phyloP scores from a whole-genome alignment of 2,797 vertebrate genomes.

The Halcyon chelicuti region DNA sequence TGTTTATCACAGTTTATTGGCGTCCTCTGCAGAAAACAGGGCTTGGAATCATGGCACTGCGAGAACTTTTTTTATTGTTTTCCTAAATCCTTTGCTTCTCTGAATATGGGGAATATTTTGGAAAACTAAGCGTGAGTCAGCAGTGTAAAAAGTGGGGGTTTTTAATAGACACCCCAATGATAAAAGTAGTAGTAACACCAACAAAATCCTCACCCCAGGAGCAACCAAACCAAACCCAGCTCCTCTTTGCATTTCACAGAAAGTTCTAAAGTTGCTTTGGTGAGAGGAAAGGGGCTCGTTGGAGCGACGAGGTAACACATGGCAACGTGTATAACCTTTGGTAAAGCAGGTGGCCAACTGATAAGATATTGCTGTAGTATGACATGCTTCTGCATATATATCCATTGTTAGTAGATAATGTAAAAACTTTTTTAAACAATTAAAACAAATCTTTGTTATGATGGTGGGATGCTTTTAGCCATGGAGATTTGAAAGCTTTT shows the following conservation, averaged over 20 bases:
- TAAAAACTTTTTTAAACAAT: slow-evolving; percentile 6
- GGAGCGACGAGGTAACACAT: neutral
- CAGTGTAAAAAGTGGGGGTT: neutral
- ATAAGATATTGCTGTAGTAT: slow-evolving; percentile 28
- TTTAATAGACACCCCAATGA: neutral
- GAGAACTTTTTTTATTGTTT: neutral
- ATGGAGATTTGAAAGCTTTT: slow-evolving; percentile 31
- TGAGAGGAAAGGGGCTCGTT: neutral
- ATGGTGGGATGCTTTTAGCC: slow-evolving; percentile 29
- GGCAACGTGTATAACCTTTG: neutral
- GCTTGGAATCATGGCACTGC: neutral
- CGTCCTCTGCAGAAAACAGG: neutral
- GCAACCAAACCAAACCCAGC: neutral
- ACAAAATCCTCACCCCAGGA: neutral
- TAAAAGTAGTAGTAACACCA: neutral
- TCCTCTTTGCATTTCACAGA: neutral
- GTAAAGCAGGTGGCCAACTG: neutral
- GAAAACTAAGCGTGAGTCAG: neutral
- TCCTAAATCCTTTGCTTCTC: neutral
- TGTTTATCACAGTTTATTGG: neutral
- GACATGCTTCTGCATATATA: slow-evolving; percentile 50
- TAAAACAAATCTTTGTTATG: neutral
- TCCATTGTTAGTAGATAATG: slow-evolving; percentile 40
- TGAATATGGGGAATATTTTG: neutral
- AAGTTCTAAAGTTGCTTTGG: neutral